Evolutionary conservation across 2,113 vertebrate genomes (phyloP).

Genomic region (Mesitornis unicolor): DNA sequence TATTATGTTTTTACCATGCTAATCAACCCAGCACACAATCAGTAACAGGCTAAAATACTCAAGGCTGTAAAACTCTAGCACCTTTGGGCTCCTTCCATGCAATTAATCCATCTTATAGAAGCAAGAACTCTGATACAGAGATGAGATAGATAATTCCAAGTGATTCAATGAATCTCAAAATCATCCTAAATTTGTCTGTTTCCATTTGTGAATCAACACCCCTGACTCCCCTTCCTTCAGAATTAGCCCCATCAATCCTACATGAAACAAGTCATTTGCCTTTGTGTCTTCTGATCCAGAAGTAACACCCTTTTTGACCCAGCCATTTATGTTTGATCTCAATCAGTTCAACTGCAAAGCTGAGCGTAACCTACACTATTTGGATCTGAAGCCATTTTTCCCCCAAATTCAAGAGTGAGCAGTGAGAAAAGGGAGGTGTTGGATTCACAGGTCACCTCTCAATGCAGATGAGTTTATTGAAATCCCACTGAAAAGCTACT

Average conservation of each 20-base stretch:
- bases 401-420: neutral
- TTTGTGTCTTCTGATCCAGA: neutral
- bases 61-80: neutral
- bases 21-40: neutral
- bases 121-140: neutral
- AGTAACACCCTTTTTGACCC: neutral
- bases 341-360: neutral
- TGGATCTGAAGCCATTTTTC: neutral
- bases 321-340: neutral
- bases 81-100: neutral
- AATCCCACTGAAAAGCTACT: constrained; percentile 19
- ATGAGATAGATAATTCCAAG: neutral
- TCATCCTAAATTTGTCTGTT: neutral
- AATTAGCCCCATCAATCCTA: neutral
- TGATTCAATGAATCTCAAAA: neutral
- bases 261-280: neutral
- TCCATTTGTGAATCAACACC: neutral
- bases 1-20: neutral
- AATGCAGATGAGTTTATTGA: constrained; percentile 30
- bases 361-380: neutral
- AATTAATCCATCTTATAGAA: neutral
- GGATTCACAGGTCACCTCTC: constrained; percentile 27
- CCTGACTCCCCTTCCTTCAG: neutral
- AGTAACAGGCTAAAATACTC: neutral
- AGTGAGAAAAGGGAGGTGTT: neutral